Conservation (phyloP, 92 coral and sea anemone species). For the Parazoanthus darwini region DNA sequence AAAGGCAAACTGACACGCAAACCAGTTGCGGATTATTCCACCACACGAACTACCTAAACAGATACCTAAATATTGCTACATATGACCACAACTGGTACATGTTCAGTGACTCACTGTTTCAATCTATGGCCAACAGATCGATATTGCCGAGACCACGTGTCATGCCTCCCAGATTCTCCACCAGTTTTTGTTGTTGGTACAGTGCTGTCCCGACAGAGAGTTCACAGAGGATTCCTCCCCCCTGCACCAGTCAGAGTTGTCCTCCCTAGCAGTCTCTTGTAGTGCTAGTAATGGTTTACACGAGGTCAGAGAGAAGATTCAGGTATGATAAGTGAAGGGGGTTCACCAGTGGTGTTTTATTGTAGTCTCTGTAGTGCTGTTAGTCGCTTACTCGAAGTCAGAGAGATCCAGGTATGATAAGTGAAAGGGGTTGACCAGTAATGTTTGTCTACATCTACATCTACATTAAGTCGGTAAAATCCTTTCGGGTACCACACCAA, state of each 20-base stretch:
- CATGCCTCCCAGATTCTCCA: constrained; percentile 39
- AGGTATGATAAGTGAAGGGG: no score
- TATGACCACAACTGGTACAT: background rate
- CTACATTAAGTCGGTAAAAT: no score
- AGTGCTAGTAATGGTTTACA: background rate
- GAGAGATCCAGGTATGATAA: background rate
- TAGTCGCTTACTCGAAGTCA: background rate
- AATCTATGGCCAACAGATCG: background rate
- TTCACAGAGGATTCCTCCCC: constrained; percentile 61
- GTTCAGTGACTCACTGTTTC: background rate
- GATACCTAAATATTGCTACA: background rate
- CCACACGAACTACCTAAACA: no score
- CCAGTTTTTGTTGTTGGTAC: constrained; percentile 49
- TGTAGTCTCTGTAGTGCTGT: constrained; percentile 1
- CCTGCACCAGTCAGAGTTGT: constrained; percentile 54
- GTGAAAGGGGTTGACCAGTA: background rate
- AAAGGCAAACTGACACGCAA: no score
- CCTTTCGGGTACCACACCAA: no score
- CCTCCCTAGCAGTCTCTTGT: constrained; percentile 36
- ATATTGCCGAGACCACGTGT: background rate
- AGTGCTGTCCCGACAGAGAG: constrained; percentile 63
- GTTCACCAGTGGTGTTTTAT: background rate
- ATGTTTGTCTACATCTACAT: no score
- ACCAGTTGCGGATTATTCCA: no score
- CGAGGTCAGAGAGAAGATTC: background rate